A percentile compares a stretch with the other conserved stretches of the same genome.
phyloP scores from a whole-genome alignment of 2,113 vertebrate species.

The Glareola pratincola region DNA sequence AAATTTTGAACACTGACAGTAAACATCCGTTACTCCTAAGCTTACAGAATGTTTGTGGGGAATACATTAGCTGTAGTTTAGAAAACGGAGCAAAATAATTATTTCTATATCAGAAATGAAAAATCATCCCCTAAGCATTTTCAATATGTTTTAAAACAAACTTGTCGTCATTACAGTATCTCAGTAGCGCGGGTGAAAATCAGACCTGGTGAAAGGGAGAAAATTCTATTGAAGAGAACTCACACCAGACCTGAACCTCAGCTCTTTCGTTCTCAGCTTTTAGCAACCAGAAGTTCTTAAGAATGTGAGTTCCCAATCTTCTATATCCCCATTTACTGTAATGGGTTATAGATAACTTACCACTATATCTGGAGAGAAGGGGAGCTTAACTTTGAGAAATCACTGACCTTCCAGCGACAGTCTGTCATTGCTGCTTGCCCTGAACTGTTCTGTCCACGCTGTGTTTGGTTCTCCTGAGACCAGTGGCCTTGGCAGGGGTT shows the following conservation, averaged over 20 bases:
- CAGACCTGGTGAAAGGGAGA: background rate
- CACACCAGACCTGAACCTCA: background rate
- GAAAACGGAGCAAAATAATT: background rate
- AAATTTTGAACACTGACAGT: background rate
- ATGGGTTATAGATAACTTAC: background rate
- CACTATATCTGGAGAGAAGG: background rate
- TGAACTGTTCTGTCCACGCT: background rate
- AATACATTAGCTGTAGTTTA: background rate
- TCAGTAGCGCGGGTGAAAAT: background rate
- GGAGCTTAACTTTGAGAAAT: background rate
- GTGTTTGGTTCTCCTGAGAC: background rate
- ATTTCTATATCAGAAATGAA: slow-evolving; percentile 4
- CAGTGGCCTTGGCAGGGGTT: background rate
- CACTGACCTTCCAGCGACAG: background rate
- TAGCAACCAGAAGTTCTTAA: background rate
- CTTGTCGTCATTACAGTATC: background rate
- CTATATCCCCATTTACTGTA: background rate
- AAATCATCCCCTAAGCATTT: background rate
- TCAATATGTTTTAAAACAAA: background rate
- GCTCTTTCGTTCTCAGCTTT: background rate
- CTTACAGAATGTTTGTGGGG: background rate
- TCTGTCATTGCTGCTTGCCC: background rate
- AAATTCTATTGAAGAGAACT: background rate
- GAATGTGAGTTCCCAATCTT: background rate
- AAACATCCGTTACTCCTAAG: background rate